Percentiles rank a stretch among this genome's conserved stretches.
These are phyloP conservation scores for Dicerorhinus sumatrensis DNA, from an alignment of 2,113 vertebrate species.

Conservation along the genomic window DNA sequence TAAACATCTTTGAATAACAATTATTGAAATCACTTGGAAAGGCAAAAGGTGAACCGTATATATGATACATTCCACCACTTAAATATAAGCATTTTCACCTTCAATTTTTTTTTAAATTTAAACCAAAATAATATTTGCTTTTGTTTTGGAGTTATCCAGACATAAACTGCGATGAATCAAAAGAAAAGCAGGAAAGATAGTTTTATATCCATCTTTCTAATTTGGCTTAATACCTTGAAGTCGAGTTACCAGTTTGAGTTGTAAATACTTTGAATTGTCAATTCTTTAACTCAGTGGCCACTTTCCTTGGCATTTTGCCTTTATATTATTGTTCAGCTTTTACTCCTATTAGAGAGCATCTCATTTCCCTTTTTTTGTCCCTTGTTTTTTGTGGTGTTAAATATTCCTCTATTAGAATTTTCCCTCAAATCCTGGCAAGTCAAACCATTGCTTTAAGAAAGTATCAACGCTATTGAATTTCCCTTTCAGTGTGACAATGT, in stretches of 20 bases:
- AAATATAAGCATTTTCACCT: neutral
- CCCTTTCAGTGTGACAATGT: neutral
- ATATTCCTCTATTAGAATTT: conserved; percentile 12
- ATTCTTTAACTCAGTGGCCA: neutral
- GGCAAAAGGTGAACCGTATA: neutral
- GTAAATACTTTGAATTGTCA: neutral
- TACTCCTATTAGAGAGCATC: neutral
- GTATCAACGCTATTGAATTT: neutral
- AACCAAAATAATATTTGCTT: neutral
- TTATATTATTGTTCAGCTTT: neutral
- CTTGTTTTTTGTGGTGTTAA: neutral
- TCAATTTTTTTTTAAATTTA: neutral
- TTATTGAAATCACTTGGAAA: neutral
- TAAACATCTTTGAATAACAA: neutral
- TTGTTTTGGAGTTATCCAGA: neutral
- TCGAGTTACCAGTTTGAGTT: neutral
- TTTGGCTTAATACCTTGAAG: neutral
- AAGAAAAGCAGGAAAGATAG: neutral
- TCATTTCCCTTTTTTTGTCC: neutral
- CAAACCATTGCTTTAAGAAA: conserved; percentile 30
- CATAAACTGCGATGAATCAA: neutral
- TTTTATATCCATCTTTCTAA: conserved; percentile 12
- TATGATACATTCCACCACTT: neutral
- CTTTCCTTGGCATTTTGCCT: neutral
- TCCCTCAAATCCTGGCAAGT: neutral